Evolutionary conservation across 2,888 invertebrate genomes (phyloP).

Genomic region (Platycheirus albimanus): DNA sequence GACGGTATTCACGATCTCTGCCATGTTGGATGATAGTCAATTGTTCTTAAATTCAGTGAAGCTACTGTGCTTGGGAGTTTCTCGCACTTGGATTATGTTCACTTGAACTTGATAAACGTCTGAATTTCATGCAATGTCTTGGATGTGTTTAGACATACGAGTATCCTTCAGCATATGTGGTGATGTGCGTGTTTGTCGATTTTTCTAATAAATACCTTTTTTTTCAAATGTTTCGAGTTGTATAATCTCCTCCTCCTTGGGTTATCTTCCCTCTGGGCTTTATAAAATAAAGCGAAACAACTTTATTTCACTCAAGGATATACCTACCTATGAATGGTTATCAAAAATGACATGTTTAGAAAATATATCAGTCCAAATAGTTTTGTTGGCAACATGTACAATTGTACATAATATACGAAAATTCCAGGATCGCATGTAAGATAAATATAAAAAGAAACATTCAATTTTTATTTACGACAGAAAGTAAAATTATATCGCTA

Average conservation of each 20-base stretch:
- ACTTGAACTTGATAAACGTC: conserved; percentile 61
- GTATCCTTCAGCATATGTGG: neutral
- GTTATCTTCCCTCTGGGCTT: conserved; percentile 19
- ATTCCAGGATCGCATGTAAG: conserved; percentile 26
- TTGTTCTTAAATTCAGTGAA: conserved; percentile 42
- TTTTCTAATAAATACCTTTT: conserved; percentile 50
- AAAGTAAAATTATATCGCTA: conserved; percentile 12
- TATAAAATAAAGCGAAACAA: conserved; percentile 12
- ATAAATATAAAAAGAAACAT: conserved; percentile 3
- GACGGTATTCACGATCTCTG: conserved; percentile 59
- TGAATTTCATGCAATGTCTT: conserved; percentile 56
- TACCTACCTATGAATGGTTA: neutral
- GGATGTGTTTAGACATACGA: conserved; percentile 4
- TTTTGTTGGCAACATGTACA: neutral
- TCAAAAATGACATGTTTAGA: neutral
- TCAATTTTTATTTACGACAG: neutral
- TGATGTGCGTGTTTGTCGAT: conserved; percentile 49
- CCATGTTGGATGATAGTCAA: conserved; percentile 62
- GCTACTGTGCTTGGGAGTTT: conserved; percentile 34
- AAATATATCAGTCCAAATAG: conserved; percentile 1
- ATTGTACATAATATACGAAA: too few species aligned
- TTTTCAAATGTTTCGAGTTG: neutral
- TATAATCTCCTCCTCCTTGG: neutral
- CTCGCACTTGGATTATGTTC: conserved; percentile 31
- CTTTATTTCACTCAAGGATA: conserved; percentile 21